These are phyloP conservation scores for Coregonus ussuriensis DNA, from an alignment of 2,797 vertebrate genomes.

Conservation along the genomic window DNA sequence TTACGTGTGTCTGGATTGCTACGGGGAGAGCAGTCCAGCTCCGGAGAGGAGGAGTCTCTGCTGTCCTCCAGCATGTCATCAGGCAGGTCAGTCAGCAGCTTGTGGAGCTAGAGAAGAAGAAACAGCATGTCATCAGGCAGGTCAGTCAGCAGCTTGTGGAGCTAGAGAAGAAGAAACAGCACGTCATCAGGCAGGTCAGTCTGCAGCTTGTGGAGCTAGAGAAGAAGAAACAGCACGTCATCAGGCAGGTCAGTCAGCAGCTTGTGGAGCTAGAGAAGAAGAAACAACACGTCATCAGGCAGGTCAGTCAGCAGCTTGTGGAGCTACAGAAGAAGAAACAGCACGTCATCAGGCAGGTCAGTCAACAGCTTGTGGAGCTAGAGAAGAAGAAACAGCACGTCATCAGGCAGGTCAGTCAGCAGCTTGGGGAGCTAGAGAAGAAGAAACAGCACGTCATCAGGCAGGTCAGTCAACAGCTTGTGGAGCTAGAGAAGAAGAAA, in stretches of 20 bases:
- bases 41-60: constrained; percentile 82
- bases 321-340: constrained; percentile 74
- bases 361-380: constrained; percentile 93
- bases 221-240: constrained; percentile 84
- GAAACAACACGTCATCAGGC: constrained; percentile 16
- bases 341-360: constrained; percentile 95
- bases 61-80: constrained; percentile 98
- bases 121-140: constrained; percentile 10
- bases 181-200: constrained; percentile 91
- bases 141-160: too few relatives aligned
- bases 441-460: constrained; percentile 89
- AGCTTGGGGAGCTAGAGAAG: constrained; percentile 86
- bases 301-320: too few relatives aligned
- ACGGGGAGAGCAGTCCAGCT: constrained; percentile 76
- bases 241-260: constrained; percentile 93
- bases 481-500: constrained; percentile 79
- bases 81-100: constrained; percentile 91
- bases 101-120: constrained; percentile 82
- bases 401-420: constrained; percentile 93
- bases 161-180: constrained; percentile 79
- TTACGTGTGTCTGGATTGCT: constrained; percentile 72
- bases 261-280: constrained; percentile 84
- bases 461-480: constrained; percentile 90
- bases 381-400: constrained; percentile 80
- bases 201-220: constrained; percentile 62